phyloP scores from a whole-genome alignment of 1,140 invertebrate species.

The Agraylea sexmaculata region DNA sequence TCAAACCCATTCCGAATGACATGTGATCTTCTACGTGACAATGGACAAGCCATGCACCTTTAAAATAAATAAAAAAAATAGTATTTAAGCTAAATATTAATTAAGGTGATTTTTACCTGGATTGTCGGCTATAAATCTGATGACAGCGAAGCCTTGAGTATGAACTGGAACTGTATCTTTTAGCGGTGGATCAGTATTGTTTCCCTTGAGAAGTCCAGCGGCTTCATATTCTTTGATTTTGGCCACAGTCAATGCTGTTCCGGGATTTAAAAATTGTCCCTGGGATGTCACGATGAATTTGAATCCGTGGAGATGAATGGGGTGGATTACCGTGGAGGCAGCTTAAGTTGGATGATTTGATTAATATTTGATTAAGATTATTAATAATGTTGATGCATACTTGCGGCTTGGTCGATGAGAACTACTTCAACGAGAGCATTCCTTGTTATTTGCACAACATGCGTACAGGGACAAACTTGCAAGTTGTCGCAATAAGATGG shows the following conservation, averaged over 20 bases:
- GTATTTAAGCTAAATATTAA: constrained; percentile 1
- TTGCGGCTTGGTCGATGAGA: constrained; percentile 8
- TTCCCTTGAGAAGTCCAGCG: constrained; percentile 1
- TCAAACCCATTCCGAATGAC: constrained; percentile 11
- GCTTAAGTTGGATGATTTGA: background rate
- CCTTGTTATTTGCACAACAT: constrained; percentile 1
- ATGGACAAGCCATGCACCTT: constrained; percentile 14
- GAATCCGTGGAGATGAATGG: constrained; percentile 13
- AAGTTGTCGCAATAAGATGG: constrained; percentile 7
- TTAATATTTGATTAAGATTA: background rate
- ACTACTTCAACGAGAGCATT: constrained; percentile 11
- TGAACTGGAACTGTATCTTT: constrained; percentile 10
- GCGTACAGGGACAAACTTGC: constrained; percentile 10
- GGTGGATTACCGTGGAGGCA: constrained; percentile 7
- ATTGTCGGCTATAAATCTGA: constrained; percentile 11
- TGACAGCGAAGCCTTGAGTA: constrained; percentile 8
- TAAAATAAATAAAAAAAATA: constrained; percentile 4
- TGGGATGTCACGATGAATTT: constrained; percentile 9
- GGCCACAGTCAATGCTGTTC: constrained; percentile 3
- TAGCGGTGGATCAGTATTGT: constrained; percentile 5
- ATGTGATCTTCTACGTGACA: constrained; percentile 18
- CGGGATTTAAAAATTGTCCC: constrained; percentile 3
- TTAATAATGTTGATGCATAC: constrained; percentile 4
- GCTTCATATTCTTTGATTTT: constrained; percentile 4
- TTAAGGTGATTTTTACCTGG: constrained; percentile 10